Evolutionary conservation across 2,113 vertebrate genomes (phyloP).

Genomic region (Pollimyrus isidori): DNA sequence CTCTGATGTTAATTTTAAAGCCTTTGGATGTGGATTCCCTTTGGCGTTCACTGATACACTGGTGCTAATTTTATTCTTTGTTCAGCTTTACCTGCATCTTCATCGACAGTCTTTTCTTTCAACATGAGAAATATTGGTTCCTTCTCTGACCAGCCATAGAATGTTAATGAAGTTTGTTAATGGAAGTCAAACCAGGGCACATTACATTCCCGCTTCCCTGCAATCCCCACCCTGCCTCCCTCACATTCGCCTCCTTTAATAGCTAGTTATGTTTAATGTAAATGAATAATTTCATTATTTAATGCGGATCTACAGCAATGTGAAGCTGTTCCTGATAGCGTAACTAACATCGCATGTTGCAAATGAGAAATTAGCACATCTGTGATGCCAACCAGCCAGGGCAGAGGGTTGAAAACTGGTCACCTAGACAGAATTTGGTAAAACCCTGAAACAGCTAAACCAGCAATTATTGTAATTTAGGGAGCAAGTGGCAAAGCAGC

Average conservation of each 20-base stretch:
- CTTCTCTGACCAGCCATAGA: neutral
- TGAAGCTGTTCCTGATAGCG: neutral
- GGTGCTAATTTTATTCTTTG: neutral
- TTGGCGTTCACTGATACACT: neutral
- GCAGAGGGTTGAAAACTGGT: neutral
- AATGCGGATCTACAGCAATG: neutral
- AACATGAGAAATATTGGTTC: neutral
- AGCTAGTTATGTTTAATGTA: neutral
- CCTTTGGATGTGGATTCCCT: neutral
- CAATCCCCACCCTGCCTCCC: neutral
- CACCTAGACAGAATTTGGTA: neutral
- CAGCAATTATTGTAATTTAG: constrained; percentile 2
- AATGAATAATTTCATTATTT: neutral
- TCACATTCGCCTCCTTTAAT: neutral
- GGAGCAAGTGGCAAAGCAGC: neutral
- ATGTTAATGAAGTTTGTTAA: neutral
- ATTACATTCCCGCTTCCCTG: neutral
- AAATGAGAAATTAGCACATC: neutral
- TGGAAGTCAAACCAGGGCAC: neutral
- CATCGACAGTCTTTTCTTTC: too few relatives aligned
- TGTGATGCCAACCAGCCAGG: neutral
- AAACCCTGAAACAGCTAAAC: neutral
- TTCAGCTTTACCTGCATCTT: neutral
- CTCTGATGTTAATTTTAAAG: neutral
- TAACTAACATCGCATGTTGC: neutral